A percentile compares a stretch with the other conserved stretches of the same genome.
These are phyloP conservation scores for Centrocercus urophasianus DNA, from an alignment of 2,113 vertebrate species.

Conservation along the genomic window DNA sequence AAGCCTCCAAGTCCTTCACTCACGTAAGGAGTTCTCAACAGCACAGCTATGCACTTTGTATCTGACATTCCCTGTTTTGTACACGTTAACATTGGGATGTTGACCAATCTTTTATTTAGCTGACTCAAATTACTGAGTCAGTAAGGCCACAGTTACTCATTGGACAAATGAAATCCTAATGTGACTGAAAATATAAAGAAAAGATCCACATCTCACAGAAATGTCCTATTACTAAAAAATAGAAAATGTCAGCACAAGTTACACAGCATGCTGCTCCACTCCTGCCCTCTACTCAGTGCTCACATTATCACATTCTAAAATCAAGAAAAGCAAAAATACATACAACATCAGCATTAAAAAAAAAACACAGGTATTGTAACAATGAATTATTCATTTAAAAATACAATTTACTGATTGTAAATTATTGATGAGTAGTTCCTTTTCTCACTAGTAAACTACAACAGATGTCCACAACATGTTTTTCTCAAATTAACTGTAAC, in stretches of 20 bases:
- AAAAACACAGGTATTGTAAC: not conserved
- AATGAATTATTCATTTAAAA: not conserved
- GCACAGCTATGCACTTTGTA: not conserved
- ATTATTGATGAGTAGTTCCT: not conserved
- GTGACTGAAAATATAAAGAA: not conserved
- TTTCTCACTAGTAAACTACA: not conserved
- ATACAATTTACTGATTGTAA: not conserved
- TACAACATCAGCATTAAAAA: not conserved
- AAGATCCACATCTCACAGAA: not conserved
- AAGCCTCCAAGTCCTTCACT: not conserved
- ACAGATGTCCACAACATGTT: not conserved
- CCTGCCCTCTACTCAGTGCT: not conserved
- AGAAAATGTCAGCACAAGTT: not conserved
- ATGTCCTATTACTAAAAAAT: not conserved
- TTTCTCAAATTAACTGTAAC: not conserved
- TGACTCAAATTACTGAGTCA: not conserved
- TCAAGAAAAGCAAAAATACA: not conserved
- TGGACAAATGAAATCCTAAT: not conserved
- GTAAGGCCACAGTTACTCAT: not conserved
- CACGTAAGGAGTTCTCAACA: rapidly evolving
- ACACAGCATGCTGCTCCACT: not conserved
- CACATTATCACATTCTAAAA: not conserved
- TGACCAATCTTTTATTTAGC: not conserved
- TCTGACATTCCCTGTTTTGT: not conserved
- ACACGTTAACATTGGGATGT: not conserved